Evolutionary conservation across 2,797 vertebrate species (phyloP).

Genomic region (Protosalanx chinensis): DNA sequence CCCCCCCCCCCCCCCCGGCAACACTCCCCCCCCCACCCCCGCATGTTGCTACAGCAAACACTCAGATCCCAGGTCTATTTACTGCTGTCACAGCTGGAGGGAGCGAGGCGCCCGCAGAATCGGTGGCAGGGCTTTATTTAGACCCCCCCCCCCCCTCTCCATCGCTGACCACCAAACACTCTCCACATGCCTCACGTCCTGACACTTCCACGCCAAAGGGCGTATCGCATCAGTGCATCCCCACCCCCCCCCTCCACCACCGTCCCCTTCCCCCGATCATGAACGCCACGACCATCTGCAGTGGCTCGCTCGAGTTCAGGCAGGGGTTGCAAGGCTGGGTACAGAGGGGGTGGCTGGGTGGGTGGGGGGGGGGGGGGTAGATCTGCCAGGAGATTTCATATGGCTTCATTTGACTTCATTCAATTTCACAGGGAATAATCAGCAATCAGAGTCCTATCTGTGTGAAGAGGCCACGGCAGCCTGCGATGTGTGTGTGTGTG

Average conservation of each 20-base stretch:
- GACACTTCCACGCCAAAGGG: conserved; percentile 21
- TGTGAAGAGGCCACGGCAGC: conserved; percentile 15
- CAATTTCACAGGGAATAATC: conserved; percentile 38
- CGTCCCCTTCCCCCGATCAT: conserved; percentile 42
- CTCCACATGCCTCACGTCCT: conserved; percentile 53
- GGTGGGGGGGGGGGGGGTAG: neutral
- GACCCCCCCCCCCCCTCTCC: conserved; percentile 22
- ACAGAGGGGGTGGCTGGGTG: neutral
- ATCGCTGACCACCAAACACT: conserved; percentile 51
- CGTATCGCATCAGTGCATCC: conserved; percentile 34
- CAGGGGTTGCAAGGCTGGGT: neutral
- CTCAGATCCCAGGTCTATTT: conserved; percentile 56
- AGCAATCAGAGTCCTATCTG: conserved; percentile 33
- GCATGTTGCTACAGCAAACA: conserved; percentile 61
- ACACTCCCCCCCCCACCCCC: conserved; percentile 33
- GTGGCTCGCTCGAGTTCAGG: neutral
- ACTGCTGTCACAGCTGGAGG: conserved; percentile 57
- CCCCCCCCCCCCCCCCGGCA: conserved; percentile 5
- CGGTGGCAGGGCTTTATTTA: conserved; percentile 63
- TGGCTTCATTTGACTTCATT: conserved; percentile 22
- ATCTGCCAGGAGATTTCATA: conserved; percentile 21
- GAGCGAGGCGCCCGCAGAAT: conserved; percentile 50
- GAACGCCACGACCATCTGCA: conserved; percentile 30
- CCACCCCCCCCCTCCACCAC: too few relatives aligned
- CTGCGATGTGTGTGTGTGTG: neutral